Base-by-base conservation (phyloP, 2,797 vertebrate species). In the Acrocephalus scirpaceus region DNA sequence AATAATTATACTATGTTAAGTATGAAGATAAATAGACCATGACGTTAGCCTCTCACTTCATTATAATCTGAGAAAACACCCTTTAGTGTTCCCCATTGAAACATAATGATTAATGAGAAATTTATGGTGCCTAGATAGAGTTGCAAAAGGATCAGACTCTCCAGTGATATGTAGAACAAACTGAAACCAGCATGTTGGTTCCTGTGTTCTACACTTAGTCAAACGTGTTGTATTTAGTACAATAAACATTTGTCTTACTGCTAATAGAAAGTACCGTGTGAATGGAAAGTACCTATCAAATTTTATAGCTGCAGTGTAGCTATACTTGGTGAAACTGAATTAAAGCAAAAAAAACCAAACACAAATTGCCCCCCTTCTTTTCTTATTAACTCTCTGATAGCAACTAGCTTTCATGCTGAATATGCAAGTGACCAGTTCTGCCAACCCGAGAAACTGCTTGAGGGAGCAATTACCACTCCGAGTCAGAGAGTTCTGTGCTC, bases 1-100 rank as follows among this genome's bases (percentile, higher is more conserved):
- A 95, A 94, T 86, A 86, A 87, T 94, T 94, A 91, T 61, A 71
- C 51, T 88, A 32, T 64, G 82, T 70, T 84, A 95, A 97, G 91
- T 96, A 88, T 93, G 81, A 95, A 96, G 93, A 96, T 91, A 96
- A 97, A 92, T 45, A 96, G 74, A 90, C 75, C 38, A n/a, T 97
- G 90, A 95, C 62, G 78, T 95, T 91, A 89, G 38, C 76, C 65
- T 96, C 93, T 88, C 76, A 91, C 56, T 95, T 95, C 54, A 40
- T 89, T 96, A 78, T 71, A 92, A 93, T 94, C 93, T 97, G 89
- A 80, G 92, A 94, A 96, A 97, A 95, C 88, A 93, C 72, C 78
- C 86, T 94, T 97, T 69, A 93, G 85, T 92, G 87, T 94, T 96
- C 78, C 70, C 65, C 72, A 91, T 83, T 96, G 92, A 97, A 96